These are phyloP conservation scores for Drosophila simulans DNA, from an alignment of 1,140 invertebrate genomes.

Conservation along the genomic window DNA sequence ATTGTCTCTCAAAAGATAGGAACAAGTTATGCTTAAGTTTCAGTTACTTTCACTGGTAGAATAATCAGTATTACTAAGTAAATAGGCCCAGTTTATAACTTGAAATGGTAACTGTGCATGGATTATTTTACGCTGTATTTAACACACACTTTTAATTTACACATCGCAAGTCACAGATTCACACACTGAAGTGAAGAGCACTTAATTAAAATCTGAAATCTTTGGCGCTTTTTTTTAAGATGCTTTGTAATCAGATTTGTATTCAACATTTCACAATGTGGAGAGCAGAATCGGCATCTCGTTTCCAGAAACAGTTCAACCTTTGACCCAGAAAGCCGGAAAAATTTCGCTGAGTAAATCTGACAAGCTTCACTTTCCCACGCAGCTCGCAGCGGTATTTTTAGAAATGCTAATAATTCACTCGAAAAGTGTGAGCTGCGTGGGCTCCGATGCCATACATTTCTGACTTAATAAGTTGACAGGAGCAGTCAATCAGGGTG, in stretches of 20 bases:
- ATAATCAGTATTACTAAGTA: too few species aligned
- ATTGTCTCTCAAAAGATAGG: too few species aligned
- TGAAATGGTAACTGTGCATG: too few species aligned
- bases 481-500: constrained; percentile 72
- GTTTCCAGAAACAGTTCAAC: constrained; percentile 5
- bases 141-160: neutral
- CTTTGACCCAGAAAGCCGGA: constrained; percentile 6
- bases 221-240: neutral
- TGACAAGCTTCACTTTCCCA: constrained; percentile 14
- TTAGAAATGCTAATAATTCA: constrained; percentile 64
- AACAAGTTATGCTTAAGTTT: too few species aligned
- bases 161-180: neutral
- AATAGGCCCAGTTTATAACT: too few species aligned
- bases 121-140: neutral
- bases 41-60: too few species aligned
- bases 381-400: constrained; percentile 47
- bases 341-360: constrained; percentile 16
- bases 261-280: neutral
- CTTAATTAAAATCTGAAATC: neutral
- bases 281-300: neutral
- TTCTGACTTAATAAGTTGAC: constrained; percentile 76
- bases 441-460: constrained; percentile 25
- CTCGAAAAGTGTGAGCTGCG: constrained; percentile 41
- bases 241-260: neutral
- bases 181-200: neutral